Evolutionary conservation across 2,113 vertebrate genomes (phyloP).

Genomic region (Acinonyx jubatus): DNA sequence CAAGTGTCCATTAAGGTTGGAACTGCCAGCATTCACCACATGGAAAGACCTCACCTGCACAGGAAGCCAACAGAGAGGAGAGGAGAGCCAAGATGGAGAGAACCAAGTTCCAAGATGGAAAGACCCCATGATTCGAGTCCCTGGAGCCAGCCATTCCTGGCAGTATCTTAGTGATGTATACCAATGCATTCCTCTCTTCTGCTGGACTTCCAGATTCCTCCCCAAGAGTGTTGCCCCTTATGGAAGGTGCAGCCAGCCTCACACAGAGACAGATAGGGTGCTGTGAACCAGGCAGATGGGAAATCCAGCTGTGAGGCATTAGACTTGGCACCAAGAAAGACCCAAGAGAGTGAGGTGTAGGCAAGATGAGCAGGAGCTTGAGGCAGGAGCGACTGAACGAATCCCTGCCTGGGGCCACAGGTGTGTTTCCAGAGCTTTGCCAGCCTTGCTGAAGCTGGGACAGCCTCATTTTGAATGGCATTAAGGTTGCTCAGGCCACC

Average conservation of each 20-base stretch:
- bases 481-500: neutral
- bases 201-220: neutral
- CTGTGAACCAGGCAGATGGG: neutral
- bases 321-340: neutral
- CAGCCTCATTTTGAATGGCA: no score
- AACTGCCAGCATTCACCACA: fast-evolving
- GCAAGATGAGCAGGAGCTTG: neutral
- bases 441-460: no score
- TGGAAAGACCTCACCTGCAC: neutral
- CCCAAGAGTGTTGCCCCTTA: no score
- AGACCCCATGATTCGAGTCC: no score
- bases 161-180: no score
- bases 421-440: neutral
- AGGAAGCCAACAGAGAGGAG: neutral
- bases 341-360: neutral
- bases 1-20: no score
- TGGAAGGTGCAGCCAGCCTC: neutral
- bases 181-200: neutral
- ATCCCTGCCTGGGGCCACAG: neutral
- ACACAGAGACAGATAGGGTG: no score
- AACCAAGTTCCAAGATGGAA: neutral
- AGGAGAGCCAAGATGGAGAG: neutral
- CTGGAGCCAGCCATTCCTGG: neutral
- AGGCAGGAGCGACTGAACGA: no score
- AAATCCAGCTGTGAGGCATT: neutral